Base-by-base conservation (phyloP, 2,888 invertebrate genomes). In the Aporophyla lueneburgensis region DNA sequence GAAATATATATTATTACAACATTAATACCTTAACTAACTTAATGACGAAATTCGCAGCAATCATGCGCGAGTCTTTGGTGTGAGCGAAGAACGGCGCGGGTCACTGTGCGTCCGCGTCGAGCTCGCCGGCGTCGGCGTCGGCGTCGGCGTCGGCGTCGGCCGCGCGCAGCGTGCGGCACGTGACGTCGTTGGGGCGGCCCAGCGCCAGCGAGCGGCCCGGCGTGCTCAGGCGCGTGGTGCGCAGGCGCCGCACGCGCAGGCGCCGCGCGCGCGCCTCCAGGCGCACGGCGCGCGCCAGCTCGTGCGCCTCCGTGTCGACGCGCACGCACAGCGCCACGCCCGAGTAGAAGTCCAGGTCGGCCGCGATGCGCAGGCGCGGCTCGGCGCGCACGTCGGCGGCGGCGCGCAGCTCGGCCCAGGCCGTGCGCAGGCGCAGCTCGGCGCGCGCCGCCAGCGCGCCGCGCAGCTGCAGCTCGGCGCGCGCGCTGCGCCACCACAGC, bases 261-360 rank as follows among this genome's bases (percentile, higher is more conserved):
- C 76, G 73, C n/a, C 78, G 72, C 71, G 63, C 80, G 66, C 80
- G 16, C 16, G 16, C 24, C 19, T 0, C 1, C 68, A 86, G 83
- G 65, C 10, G 0, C 70, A 69, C 79, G 71, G 51, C 5, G 69
- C 81, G 83, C 61, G 19, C 43, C 43, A 14, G 19, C 40, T 0
- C 21, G 84, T 89, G 88, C 58, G 78, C 83, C 66, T 76, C 90
- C 56, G 85, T 65, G 72, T 75, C 58, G 56, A 86, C 91, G 89
- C 94, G 94, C 89, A 94, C 95, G 91, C 95, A 95, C 80, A 94
- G 91, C 89, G 93, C 88, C 85, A 90, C 89, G 76, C 63, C 87
- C 71, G 89, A 90, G 92, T 95, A 94, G 92, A 95, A 95, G 92
- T 95, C 95, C 65, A 94, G 89, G 87, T 93, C 91, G 62, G 93